Base-by-base conservation (phyloP, 2,888 invertebrate genomes). In the Ptychoptera contaminata region DNA sequence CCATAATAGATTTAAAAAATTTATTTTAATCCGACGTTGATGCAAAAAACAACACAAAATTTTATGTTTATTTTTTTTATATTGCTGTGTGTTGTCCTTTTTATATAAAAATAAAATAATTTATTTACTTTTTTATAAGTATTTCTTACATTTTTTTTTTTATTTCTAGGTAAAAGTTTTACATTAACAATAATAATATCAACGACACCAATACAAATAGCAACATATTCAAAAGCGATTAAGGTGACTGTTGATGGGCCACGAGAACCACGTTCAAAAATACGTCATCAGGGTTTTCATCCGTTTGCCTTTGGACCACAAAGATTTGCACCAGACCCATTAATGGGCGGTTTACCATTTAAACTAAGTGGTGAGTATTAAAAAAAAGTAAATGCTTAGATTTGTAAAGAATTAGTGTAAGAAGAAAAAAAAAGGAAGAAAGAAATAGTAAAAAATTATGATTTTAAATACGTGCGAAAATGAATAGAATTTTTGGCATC, bases 181-280 rank as follows among this genome's bases (percentile, higher is more conserved):
- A 87, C 88, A 37, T 68, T 98, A 61, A 93, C 93, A 55, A 97
- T 98, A 69, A 87, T 90, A 60, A 79, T 98, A 59, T 86, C 87
- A 52, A 88, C 92, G 47, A 78, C 82, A 42, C 97, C 97, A 8
- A 87, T 92, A 32, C 96, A 96, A 72, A 82, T 97, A 51, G 88
- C 91, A 47, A 90, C 94, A n/a, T 94, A 94, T 65, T 82, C 78
- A 60, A 96, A 96, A 67, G 96, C 96, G 48, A 98, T 98, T 67
- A 98, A 98, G 72, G 96, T 98, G 57, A 98, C 98, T 2, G 97
- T 98, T 49, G 98, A 98, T 62, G 98, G 98, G 44, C 98, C 98
- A 1, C 72, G 98, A 52, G 97, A 97, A 68, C 96, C 97, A 9
- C 70, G 96, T 57, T 92, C 91, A 54, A 93, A 93, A 74, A 83